phyloP scores from a whole-genome alignment of 2,888 invertebrate genomes.

The Melangyna quadrimaculata region DNA sequence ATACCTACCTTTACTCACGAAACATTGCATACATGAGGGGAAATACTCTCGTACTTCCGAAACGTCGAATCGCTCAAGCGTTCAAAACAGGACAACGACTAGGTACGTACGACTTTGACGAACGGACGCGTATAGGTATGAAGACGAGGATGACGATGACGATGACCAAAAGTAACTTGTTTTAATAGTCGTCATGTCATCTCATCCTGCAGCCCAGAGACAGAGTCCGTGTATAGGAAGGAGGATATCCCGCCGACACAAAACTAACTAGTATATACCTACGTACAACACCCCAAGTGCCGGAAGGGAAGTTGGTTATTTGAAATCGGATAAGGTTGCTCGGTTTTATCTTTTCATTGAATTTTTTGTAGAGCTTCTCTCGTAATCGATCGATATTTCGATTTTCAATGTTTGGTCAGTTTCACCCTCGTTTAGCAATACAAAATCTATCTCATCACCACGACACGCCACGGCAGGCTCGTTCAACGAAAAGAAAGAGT shows the following conservation, averaged over 20 bases:
- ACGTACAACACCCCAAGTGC: constrained; percentile 56
- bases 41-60: constrained; percentile 63
- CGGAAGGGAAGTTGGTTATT: constrained; percentile 72
- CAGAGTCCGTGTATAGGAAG: constrained; percentile 4
- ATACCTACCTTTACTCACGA: neutral
- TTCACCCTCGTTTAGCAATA: constrained; percentile 56
- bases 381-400: constrained; percentile 71
- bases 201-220: constrained; percentile 51
- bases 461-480: neutral
- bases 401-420: constrained; percentile 64
- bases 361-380: constrained; percentile 71
- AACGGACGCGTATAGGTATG: neutral
- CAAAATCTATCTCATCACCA: constrained; percentile 38
- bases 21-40: constrained; percentile 33
- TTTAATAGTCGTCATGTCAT: constrained; percentile 63
- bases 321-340: constrained; percentile 67
- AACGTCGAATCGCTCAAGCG: constrained; percentile 64
- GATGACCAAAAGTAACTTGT: constrained; percentile 55
- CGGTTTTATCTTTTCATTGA: constrained; percentile 68
- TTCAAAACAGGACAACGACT: constrained; percentile 51
- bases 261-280: constrained; percentile 12
- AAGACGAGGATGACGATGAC: neutral
- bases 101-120: neutral
- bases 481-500: neutral
- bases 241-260: constrained; percentile 54